phyloP scores from a whole-genome alignment of 2,888 invertebrate genomes.

The Galerucella calmariensis region DNA sequence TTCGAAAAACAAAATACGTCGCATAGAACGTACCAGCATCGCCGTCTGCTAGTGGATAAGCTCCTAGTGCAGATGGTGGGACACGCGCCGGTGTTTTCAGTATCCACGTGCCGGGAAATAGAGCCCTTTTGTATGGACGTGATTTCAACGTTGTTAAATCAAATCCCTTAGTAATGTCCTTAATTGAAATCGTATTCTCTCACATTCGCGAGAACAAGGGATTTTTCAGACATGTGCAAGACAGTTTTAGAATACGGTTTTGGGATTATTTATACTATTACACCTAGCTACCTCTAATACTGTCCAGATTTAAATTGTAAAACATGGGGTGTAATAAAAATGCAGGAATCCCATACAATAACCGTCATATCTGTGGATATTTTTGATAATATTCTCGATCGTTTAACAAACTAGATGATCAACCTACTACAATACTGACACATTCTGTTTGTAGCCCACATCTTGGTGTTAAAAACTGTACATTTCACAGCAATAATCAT shows the following conservation, averaged over 20 bases:
- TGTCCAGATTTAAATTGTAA: background rate
- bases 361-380: too few relatives aligned
- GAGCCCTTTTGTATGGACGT: constrained; percentile 61
- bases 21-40: constrained; percentile 22
- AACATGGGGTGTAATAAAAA: background rate
- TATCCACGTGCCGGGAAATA: constrained; percentile 61
- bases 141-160: constrained; percentile 61
- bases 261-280: constrained; percentile 23
- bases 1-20: constrained; percentile 22
- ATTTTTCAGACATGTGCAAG: constrained; percentile 30
- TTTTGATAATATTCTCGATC: too few relatives aligned
- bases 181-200: constrained; percentile 63
- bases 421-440: too few relatives aligned
- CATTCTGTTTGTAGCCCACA: too few relatives aligned
- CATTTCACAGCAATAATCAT: too few relatives aligned
- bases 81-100: constrained; percentile 63
- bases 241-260: constrained; percentile 21
- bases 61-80: constrained; percentile 52
- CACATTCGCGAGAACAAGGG: constrained; percentile 39
- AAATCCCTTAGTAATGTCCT: constrained; percentile 60
- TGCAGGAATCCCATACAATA: background rate
- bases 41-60: constrained; percentile 52
- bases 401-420: too few relatives aligned
- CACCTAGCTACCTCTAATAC: background rate
- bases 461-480: too few relatives aligned